Conservation (phyloP, 2,113 vertebrate species). For the Hepsetus odoe region DNA sequence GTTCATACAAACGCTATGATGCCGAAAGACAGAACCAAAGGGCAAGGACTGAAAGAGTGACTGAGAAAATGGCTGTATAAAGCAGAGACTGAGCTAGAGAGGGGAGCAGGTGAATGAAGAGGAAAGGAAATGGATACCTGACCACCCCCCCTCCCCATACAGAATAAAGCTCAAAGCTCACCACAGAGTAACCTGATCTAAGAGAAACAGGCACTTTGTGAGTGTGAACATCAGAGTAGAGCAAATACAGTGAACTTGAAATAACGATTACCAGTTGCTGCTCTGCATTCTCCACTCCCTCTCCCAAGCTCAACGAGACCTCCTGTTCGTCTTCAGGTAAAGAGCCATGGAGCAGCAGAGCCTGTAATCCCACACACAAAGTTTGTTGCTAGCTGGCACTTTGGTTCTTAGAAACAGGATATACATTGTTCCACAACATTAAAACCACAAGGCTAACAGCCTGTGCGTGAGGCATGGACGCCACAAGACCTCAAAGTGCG, state of each 20-base stretch:
- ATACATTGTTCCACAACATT: background rate
- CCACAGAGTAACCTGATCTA: constrained; percentile 52
- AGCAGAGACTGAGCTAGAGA: constrained; percentile 11
- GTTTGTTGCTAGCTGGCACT: background rate
- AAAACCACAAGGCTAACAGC: too few relatives aligned
- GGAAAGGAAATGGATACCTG: constrained; percentile 50
- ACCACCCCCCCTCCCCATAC: constrained; percentile 36
- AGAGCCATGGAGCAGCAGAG: constrained; percentile 88
- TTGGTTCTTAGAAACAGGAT: background rate
- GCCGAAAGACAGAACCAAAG: background rate
- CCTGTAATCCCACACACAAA: constrained; percentile 70
- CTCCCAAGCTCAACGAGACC: constrained; percentile 78
- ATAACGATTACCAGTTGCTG: constrained; percentile 85
- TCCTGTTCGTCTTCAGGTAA: constrained; percentile 92
- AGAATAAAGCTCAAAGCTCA: constrained; percentile 49
- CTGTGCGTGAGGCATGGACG: too few relatives aligned
- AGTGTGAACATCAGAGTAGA: background rate
- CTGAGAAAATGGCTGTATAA: constrained; percentile 6
- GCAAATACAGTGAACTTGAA: background rate
- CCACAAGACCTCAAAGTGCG: too few relatives aligned
- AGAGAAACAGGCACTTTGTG: constrained; percentile 8
- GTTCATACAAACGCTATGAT: background rate
- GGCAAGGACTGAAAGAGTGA: background rate
- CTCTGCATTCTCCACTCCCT: constrained; percentile 80
- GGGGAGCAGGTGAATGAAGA: constrained; percentile 20